Percentiles rank a stretch among this genome's conserved stretches.
These are phyloP conservation scores for Bucorvus abyssinicus DNA, from an alignment of 2,797 vertebrate genomes.

Conservation along the genomic window DNA sequence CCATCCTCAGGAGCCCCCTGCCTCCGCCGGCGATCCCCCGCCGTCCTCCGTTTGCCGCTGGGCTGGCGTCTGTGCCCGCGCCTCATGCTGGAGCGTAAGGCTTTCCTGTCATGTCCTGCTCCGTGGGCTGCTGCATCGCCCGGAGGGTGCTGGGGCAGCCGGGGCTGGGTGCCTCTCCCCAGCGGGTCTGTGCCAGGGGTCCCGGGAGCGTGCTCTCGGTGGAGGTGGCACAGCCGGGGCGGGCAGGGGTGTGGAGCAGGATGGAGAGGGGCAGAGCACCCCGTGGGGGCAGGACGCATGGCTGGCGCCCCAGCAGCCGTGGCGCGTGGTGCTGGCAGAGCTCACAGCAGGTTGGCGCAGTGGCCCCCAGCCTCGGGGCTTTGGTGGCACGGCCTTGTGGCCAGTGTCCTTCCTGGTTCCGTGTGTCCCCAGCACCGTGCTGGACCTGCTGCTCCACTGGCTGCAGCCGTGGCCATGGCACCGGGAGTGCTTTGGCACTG, in stretches of 20 bases:
- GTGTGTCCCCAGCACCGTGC: rapidly evolving
- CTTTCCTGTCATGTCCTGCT: constrained; percentile 58
- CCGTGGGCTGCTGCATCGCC: not conserved
- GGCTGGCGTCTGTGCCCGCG: constrained; percentile 83
- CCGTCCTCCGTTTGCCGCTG: constrained; percentile 76
- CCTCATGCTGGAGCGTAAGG: constrained; percentile 89
- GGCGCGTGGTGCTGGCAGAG: rapidly evolving
- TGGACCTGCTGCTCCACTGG: not conserved
- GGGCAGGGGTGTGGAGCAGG: not conserved
- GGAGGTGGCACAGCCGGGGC: not conserved
- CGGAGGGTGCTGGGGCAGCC: not conserved
- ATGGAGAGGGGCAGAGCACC: not conserved
- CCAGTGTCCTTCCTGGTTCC: not conserved
- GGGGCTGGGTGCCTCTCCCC: not conserved
- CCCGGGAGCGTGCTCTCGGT: not conserved
- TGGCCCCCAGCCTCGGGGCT: not conserved
- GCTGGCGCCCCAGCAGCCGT: rapidly evolving
- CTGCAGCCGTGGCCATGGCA: rapidly evolving
- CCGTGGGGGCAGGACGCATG: not conserved
- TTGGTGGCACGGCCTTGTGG: rapidly evolving
- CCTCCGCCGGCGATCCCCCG: constrained; percentile 49
- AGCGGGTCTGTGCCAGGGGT: not conserved
- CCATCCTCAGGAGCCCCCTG: constrained; percentile 70
- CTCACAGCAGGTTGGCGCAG: not conserved
- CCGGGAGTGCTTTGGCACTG: rapidly evolving